phyloP scores from a whole-genome alignment of 2,113 vertebrate species.

The Origma solitaria region DNA sequence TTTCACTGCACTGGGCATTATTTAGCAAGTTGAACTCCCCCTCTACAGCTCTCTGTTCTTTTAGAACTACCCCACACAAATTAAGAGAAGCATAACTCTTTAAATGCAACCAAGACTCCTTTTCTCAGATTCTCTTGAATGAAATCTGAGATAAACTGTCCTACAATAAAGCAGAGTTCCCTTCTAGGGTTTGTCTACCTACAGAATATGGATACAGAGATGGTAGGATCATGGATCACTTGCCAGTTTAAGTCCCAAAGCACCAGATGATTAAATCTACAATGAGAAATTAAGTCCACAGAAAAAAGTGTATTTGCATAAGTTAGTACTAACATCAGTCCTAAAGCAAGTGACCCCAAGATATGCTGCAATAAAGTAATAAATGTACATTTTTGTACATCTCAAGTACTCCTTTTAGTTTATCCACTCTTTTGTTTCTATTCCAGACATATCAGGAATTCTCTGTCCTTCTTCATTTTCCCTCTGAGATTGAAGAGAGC shows the following conservation, averaged over 20 bases:
- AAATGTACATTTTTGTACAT: not conserved
- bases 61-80: not conserved
- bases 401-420: not conserved
- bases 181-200: not conserved
- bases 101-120: not conserved
- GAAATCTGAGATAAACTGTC: not conserved
- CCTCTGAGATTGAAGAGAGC: conserved; percentile 8
- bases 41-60: not conserved
- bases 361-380: not conserved
- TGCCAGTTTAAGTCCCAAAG: not conserved
- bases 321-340: not conserved
- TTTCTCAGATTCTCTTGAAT: not conserved
- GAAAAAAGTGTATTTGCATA: not conserved
- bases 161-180: not conserved
- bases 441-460: not conserved
- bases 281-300: not conserved
- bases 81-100: not conserved
- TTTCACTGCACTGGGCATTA: not conserved
- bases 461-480: not conserved
- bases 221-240: not conserved
- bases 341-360: not conserved
- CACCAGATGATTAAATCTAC: not conserved
- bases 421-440: not conserved
- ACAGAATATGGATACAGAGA: not conserved
- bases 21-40: not conserved